A percentile compares a stretch with the other conserved stretches of the same genome.
These are phyloP conservation scores for Acipenser transmontanus DNA, from an alignment of 2,797 vertebrate genomes.

Conservation along the genomic window DNA sequence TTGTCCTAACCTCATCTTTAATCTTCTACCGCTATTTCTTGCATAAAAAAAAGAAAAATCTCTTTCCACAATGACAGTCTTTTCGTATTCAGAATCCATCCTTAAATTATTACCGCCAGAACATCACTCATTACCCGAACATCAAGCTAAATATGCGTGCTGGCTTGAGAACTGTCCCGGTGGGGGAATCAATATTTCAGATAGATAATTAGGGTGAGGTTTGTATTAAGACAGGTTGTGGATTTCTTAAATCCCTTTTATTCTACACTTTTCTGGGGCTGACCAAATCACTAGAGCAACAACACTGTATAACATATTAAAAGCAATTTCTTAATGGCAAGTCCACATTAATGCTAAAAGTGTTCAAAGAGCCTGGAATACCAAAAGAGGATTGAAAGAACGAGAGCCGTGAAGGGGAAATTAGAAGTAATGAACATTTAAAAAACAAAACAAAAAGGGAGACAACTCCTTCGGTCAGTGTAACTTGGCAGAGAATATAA, in stretches of 20 bases:
- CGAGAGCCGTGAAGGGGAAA: too few species aligned
- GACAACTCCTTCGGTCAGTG: neutral
- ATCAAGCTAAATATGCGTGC: conserved; percentile 33
- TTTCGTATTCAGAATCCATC: conserved; percentile 31
- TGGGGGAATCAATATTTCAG: conserved; percentile 41
- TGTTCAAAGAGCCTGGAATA: too few species aligned
- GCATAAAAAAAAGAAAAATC: conserved; percentile 40
- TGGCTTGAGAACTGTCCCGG: neutral
- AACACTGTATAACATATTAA: too few species aligned
- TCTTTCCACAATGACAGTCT: conserved; percentile 51
- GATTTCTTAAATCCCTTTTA: neutral
- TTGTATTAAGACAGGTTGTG: neutral
- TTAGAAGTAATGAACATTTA: too few species aligned
- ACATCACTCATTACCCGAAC: conserved; percentile 49
- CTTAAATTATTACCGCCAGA: conserved; percentile 54
- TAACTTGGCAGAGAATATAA: conserved; percentile 46
- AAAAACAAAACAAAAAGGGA: neutral
- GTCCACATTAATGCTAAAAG: too few species aligned
- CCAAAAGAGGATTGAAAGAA: too few species aligned
- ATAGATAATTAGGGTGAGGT: conserved; percentile 39
- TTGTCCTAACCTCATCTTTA: conserved; percentile 52
- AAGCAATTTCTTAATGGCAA: too few species aligned
- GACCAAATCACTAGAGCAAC: too few species aligned
- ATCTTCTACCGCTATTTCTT: conserved; percentile 61
- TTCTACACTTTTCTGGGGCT: neutral